Evolutionary conservation across 2,888 invertebrate species (phyloP).

Genomic region (Trilocha varians): DNA sequence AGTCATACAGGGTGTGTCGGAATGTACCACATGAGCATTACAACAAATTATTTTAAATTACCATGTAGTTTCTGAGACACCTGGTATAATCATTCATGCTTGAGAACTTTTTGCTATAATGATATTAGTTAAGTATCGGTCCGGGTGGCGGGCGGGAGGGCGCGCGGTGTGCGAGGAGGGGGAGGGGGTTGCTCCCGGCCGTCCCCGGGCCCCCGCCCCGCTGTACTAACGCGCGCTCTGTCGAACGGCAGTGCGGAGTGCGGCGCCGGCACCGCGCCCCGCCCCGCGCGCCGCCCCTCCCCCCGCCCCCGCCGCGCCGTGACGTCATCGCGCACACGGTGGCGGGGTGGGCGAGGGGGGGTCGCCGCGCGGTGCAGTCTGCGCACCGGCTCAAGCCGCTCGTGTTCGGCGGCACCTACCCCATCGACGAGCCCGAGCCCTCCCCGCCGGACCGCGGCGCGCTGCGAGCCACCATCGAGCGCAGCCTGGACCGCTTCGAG

Average conservation of each 20-base stretch:
- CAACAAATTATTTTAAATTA: too few relatives aligned
- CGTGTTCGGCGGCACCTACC: slow-evolving; percentile 89
- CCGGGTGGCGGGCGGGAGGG: slow-evolving; percentile 4
- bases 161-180: slow-evolving; percentile 15
- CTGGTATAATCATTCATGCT: too few relatives aligned
- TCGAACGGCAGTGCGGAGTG: not conserved
- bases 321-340: slow-evolving; percentile 12
- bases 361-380: slow-evolving; percentile 11
- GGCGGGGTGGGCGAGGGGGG: slow-evolving; percentile 14
- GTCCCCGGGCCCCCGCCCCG: slow-evolving; percentile 10
- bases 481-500: slow-evolving; percentile 61
- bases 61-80: too few relatives aligned
- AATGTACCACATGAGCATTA: too few relatives aligned
- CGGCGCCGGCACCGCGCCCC: slow-evolving; percentile 12
- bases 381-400: slow-evolving; percentile 70
- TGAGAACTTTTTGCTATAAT: too few relatives aligned
- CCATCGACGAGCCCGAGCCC: slow-evolving; percentile 81
- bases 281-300: not conserved
- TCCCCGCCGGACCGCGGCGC: slow-evolving; percentile 29
- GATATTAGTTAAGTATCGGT: not conserved
- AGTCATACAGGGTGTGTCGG: too few relatives aligned
- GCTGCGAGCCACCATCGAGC: slow-evolving; percentile 54
- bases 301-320: slow-evolving; percentile 9
- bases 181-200: too few relatives aligned
- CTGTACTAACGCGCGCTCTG: not conserved